A percentile compares a stretch with the other conserved stretches of the same genome.
Evolutionary conservation across 2,113 vertebrate genomes (phyloP).

Genomic region (Tenebrosternarchus preto): DNA sequence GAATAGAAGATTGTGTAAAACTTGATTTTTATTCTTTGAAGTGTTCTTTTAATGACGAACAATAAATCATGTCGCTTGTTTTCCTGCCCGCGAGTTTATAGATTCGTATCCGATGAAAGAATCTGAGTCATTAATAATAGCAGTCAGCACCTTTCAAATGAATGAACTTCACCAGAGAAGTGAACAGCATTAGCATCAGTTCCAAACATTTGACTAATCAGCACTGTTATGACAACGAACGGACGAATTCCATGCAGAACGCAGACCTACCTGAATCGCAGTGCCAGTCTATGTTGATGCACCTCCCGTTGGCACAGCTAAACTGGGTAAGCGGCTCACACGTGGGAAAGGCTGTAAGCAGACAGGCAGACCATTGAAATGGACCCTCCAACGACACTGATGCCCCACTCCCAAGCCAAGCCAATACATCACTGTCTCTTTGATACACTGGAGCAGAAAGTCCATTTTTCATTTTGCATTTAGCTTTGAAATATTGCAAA

Average conservation of each 20-base stretch:
- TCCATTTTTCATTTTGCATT: slow-evolving; percentile 56
- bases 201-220: too few species aligned
- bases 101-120: background rate
- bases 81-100: background rate
- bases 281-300: slow-evolving; percentile 91
- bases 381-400: slow-evolving; percentile 23
- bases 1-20: too few species aligned
- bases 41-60: too few species aligned
- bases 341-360: slow-evolving; percentile 85
- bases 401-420: slow-evolving; percentile 3
- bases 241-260: too few species aligned
- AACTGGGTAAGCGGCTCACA: slow-evolving; percentile 91
- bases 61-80: too few species aligned
- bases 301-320: slow-evolving; percentile 89
- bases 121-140: background rate
- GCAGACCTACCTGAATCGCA: slow-evolving; percentile 85
- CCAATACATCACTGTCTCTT: slow-evolving; percentile 56
- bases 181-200: background rate
- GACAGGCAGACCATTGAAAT: slow-evolving; percentile 27
- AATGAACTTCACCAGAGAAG: background rate
- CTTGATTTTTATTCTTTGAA: too few species aligned
- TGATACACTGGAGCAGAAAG: slow-evolving; percentile 44
- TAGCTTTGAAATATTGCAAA: slow-evolving; percentile 52
- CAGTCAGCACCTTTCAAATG: background rate
- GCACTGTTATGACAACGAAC: too few species aligned